Conservation (phyloP, 2,797 vertebrate genomes). For the Tamandua tetradactyla region DNA sequence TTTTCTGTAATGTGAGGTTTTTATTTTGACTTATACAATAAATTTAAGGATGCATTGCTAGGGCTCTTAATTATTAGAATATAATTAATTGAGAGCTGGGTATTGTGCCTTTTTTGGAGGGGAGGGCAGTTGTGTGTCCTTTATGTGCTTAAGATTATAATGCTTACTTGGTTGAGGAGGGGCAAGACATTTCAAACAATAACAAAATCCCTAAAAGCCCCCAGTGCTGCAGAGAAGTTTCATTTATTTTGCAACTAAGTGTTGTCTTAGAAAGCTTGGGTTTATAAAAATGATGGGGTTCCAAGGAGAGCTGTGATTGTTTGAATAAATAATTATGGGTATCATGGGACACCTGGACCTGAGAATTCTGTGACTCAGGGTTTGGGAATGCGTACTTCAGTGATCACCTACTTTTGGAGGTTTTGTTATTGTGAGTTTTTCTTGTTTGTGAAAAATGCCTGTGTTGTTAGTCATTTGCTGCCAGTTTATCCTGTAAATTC, state of each 20-base stretch:
- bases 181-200: neutral
- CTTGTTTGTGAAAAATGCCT: neutral
- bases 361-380: neutral
- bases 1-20: neutral
- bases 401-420: neutral
- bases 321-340: neutral
- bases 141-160: neutral
- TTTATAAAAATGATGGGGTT: neutral
- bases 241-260: neutral
- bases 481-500: neutral
- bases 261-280: neutral
- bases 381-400: slow-evolving; percentile 13
- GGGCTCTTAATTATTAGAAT: neutral
- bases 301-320: neutral
- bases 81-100: neutral
- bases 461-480: neutral
- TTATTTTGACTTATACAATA: neutral
- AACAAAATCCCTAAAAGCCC: neutral
- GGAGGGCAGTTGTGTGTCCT: neutral
- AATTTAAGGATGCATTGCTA: neutral
- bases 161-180: neutral
- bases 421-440: slow-evolving; percentile 18
- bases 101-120: neutral
- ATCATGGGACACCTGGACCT: neutral
- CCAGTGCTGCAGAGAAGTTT: neutral